phyloP scores from a whole-genome alignment of 2,888 invertebrate species.

The Cylloceria caligata region DNA sequence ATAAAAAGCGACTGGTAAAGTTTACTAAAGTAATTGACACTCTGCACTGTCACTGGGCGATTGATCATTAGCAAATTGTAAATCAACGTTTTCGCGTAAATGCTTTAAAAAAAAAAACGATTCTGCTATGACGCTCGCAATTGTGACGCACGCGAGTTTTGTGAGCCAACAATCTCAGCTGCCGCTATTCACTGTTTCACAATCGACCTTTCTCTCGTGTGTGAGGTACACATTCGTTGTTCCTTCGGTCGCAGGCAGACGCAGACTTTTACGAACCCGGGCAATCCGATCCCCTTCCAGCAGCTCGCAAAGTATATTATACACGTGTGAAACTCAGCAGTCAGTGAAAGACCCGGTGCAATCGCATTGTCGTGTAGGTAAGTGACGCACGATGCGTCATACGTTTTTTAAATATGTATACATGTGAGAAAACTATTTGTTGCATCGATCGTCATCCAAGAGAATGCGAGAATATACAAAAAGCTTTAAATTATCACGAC shows the following conservation, averaged over 20 bases:
- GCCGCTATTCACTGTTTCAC: slow-evolving; percentile 58
- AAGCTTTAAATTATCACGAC: slow-evolving; percentile 28
- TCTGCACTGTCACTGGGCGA: neutral
- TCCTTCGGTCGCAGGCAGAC: slow-evolving; percentile 50
- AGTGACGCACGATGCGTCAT: slow-evolving; percentile 45
- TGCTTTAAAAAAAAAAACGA: slow-evolving; percentile 28
- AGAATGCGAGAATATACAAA: slow-evolving; percentile 28
- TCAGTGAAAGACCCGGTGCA: slow-evolving; percentile 12
- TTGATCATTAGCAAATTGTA: neutral
- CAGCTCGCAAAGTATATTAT: slow-evolving; percentile 28
- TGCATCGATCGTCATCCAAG: neutral
- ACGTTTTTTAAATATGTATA: neutral
- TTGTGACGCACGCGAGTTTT: slow-evolving; percentile 63
- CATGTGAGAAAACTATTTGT: neutral
- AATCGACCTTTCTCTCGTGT: slow-evolving; percentile 67
- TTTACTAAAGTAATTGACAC: neutral
- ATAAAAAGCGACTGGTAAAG: neutral
- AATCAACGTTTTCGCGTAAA: neutral
- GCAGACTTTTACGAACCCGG: slow-evolving; percentile 61
- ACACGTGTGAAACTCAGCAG: neutral
- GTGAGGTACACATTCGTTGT: slow-evolving; percentile 46
- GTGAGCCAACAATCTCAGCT: slow-evolving; percentile 60
- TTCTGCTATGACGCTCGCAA: slow-evolving; percentile 43
- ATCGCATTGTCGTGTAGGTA: slow-evolving; percentile 12
- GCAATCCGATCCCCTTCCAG: slow-evolving; percentile 63